A percentile compares a stretch with the other conserved stretches of the same genome.
These are phyloP conservation scores for Drosophila aff. DNA, from an alignment of 1,140 invertebrate genomes.

Conservation along the genomic window DNA sequence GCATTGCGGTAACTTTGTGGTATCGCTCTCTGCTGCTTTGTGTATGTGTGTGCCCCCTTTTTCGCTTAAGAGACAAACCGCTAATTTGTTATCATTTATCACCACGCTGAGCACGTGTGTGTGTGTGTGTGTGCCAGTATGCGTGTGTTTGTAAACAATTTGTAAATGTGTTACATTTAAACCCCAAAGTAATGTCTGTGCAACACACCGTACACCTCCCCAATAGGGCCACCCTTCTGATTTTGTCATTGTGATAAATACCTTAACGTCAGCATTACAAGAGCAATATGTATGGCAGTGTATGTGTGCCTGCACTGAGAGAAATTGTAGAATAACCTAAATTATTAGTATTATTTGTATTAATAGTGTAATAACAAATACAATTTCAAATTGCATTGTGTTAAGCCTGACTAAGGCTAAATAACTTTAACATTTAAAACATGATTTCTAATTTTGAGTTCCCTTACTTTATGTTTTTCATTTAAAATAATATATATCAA, in stretches of 20 bases:
- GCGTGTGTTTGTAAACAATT: slow-evolving; percentile 71
- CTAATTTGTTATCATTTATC: slow-evolving; percentile 80
- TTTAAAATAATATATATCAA: too few relatives aligned
- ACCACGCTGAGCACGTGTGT: slow-evolving; percentile 53
- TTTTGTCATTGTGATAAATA: slow-evolving; percentile 79
- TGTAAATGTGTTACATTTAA: slow-evolving; percentile 78
- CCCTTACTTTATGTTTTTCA: too few relatives aligned
- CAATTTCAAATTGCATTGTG: too few relatives aligned
- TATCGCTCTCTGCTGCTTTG: slow-evolving; percentile 39
- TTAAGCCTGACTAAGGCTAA: too few relatives aligned
- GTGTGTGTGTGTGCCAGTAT: not conserved
- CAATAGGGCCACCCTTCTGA: slow-evolving; percentile 37
- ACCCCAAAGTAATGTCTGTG: slow-evolving; percentile 70
- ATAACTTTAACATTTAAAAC: too few relatives aligned
- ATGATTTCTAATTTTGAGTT: too few relatives aligned
- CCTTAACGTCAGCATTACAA: slow-evolving; percentile 67
- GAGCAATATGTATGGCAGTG: slow-evolving; percentile 15
- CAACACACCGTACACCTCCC: slow-evolving; percentile 4
- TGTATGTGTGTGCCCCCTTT: slow-evolving; percentile 39
- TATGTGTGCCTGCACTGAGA: slow-evolving; percentile 1
- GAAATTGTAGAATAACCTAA: not conserved
- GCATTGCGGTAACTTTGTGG: slow-evolving; percentile 77
- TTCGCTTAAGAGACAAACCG: slow-evolving; percentile 77
- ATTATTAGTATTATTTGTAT: too few relatives aligned
- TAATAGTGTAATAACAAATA: too few relatives aligned